Conservation (phyloP, 1,140 invertebrate species). For the Phenacoccus solenopsis region DNA sequence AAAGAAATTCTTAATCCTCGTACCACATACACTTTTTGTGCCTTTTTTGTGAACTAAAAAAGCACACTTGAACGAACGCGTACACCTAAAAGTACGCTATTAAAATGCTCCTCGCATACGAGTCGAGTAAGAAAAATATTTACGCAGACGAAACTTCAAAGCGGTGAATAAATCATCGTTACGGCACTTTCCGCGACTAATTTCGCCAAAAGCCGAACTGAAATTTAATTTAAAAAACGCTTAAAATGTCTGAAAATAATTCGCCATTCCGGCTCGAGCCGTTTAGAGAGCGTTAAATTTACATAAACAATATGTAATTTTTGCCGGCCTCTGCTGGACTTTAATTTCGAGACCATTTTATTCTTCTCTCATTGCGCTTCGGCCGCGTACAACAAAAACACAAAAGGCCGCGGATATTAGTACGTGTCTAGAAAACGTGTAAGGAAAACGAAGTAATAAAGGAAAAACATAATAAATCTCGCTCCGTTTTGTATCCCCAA, state of each 20-base stretch:
- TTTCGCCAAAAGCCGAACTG: not conserved
- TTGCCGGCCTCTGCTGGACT: not conserved
- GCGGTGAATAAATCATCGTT: no score
- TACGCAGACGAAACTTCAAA: no score
- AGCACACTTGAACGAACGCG: no score
- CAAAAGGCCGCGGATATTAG: not conserved
- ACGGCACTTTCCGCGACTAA: no score
- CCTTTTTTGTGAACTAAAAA: no score
- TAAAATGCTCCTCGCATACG: no score
- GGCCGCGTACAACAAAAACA: not conserved
- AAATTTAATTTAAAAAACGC: not conserved
- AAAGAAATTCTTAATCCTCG: not conserved
- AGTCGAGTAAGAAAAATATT: no score
- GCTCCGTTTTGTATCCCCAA: not conserved
- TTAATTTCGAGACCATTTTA: not conserved
- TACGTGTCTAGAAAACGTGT: constrained; percentile 13
- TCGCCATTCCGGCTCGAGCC: not conserved
- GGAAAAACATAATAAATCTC: constrained; percentile 15
- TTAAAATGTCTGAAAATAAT: not conserved
- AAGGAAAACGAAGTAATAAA: constrained; percentile 9
- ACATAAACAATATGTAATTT: constrained; percentile 14
- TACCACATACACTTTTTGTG: no score
- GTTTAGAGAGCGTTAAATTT: not conserved
- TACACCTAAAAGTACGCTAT: no score
- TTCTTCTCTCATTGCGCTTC: not conserved